Percentiles rank a stretch among this genome's conserved stretches.
phyloP scores from a whole-genome alignment of 2,888 invertebrate genomes.

The Apoda limacodes region DNA sequence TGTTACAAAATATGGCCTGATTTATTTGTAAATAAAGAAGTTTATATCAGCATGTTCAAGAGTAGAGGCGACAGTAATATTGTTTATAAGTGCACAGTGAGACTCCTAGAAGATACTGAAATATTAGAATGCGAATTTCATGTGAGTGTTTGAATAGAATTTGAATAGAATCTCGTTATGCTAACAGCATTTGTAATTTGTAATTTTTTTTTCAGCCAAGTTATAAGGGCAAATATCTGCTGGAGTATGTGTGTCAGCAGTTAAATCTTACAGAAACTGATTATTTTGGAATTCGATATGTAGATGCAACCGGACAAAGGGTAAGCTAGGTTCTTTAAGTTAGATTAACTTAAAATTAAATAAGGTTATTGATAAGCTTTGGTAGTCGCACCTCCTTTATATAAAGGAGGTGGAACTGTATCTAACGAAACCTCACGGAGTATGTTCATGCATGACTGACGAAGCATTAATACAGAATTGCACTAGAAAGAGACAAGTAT shows the following conservation, averaged over 20 bases:
- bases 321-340: too few species aligned
- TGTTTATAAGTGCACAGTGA: conserved; percentile 88
- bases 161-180: conserved; percentile 1
- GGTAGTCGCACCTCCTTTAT: too few species aligned
- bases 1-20: too few species aligned
- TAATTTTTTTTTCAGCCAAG: conserved; percentile 75
- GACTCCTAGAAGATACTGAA: conserved; percentile 90
- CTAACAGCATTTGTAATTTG: background rate
- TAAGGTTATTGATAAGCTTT: too few species aligned
- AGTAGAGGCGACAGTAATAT: conserved; percentile 84
- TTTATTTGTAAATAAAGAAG: too few species aligned
- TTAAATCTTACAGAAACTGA: conserved; percentile 93
- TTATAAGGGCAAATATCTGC: conserved; percentile 88
- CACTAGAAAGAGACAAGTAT: too few species aligned
- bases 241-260: conserved; percentile 92
- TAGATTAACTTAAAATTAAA: too few species aligned
- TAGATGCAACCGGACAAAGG: conserved; percentile 88
- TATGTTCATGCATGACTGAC: too few species aligned
- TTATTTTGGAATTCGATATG: conserved; percentile 94
- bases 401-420: too few species aligned
- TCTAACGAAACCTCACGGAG: too few species aligned
- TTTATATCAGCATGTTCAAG: conserved; percentile 68
- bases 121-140: conserved; percentile 94
- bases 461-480: too few species aligned
- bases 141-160: conserved; percentile 34